These are phyloP conservation scores for Hyperopisus bebe DNA, from an alignment of 2,113 vertebrate species.

Conservation along the genomic window DNA sequence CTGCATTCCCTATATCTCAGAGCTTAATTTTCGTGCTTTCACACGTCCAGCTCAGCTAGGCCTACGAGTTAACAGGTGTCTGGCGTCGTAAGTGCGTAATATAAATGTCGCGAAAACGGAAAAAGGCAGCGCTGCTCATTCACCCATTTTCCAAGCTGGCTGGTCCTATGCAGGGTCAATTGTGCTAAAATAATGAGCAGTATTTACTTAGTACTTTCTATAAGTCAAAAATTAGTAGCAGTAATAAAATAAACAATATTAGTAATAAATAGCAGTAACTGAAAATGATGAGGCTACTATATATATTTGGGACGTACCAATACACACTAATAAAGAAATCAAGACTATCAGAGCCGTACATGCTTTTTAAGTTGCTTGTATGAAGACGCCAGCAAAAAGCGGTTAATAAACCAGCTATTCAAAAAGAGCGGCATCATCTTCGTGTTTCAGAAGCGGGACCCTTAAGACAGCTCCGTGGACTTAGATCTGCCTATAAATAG, in stretches of 20 bases:
- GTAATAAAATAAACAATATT: not conserved
- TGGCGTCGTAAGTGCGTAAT: not conserved
- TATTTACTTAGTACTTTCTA: not conserved
- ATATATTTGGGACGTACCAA: too few relatives aligned
- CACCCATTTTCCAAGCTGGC: too few relatives aligned
- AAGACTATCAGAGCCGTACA: too few relatives aligned
- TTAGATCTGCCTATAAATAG: not conserved
- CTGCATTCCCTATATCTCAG: not conserved
- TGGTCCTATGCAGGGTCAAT: too few relatives aligned
- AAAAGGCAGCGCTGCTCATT: not conserved
- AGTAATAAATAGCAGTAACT: too few relatives aligned
- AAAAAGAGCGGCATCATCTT: not conserved
- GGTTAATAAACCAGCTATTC: not conserved
- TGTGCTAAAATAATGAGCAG: not conserved
- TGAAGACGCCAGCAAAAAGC: not conserved
- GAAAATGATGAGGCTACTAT: too few relatives aligned
- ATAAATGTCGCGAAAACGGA: not conserved
- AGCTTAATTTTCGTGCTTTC: not conserved
- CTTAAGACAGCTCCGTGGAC: not conserved
- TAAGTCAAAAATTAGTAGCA: not conserved
- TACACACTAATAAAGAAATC: too few relatives aligned
- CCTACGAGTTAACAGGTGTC: constrained; percentile 16
- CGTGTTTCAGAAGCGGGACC: not conserved
- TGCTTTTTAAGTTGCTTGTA: not conserved
- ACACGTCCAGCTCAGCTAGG: not conserved